Conservation (phyloP, 2,797 vertebrate genomes). For the Rhincodon typus region DNA sequence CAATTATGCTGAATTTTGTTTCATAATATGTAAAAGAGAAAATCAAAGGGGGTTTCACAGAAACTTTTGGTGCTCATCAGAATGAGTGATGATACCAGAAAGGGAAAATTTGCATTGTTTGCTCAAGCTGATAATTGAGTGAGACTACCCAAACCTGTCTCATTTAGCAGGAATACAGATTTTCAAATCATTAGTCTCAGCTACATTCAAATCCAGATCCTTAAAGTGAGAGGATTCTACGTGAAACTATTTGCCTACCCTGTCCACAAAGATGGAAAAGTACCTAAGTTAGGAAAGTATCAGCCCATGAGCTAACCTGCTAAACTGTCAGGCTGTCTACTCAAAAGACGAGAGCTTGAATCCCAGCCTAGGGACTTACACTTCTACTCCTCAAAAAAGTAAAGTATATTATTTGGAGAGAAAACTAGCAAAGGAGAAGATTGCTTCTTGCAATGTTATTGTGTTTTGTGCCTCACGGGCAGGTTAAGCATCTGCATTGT, state of each 20-base stretch:
- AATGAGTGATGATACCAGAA: not conserved
- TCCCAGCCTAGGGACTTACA: not conserved
- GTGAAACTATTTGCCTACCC: not conserved
- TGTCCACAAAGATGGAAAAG: not conserved
- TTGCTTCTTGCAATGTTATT: not conserved
- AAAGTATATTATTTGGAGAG: not conserved
- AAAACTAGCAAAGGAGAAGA: not conserved
- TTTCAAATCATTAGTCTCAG: not conserved
- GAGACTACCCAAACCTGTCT: not conserved
- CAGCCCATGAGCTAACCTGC: not conserved
- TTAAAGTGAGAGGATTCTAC: not conserved
- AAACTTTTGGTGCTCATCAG: not conserved
- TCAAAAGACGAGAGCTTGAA: not conserved
- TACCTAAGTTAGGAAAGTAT: not conserved
- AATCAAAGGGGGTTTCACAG: slow-evolving; percentile 27
- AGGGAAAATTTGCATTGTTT: not conserved
- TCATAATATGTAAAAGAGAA: not conserved
- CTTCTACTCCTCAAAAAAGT: not conserved
- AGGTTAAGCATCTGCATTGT: not conserved
- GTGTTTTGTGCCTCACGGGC: not conserved
- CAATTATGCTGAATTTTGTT: slow-evolving; percentile 13
- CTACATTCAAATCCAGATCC: not conserved
- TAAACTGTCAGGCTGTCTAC: not conserved
- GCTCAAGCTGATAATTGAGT: not conserved
- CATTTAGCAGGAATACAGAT: not conserved